Base-by-base conservation (phyloP, 2,113 vertebrate species). In the Anarhynchus alexandrinus region DNA sequence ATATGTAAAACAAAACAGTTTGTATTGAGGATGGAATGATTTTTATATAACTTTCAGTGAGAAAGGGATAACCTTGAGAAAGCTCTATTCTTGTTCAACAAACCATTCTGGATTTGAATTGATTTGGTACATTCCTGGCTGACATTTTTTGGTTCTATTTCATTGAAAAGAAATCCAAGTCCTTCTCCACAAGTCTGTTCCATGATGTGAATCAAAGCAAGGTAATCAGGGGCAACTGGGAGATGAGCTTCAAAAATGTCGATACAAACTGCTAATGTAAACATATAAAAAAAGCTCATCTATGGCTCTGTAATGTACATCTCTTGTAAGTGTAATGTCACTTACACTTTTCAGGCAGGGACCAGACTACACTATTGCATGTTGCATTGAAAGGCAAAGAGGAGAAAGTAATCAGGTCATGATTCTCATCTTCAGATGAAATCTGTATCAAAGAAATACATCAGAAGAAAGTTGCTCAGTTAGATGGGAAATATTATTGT, bases 361-460 rank as follows among this genome's bases (percentile, higher is more conserved):
- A 27, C 11, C 17, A 43, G 13, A 47, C 20, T 32, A 51, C 19
- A 40, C 9, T 7, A 32, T 2, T 57, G 17, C 8, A 3, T 65
- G 10, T 26, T 55, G 11, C 27, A 27, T 25, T 42, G 22, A 80
- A 79, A 36, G 5, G 11, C 20, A 73, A 88, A 54, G 30, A 86
- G 15, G 2, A 65, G 9, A 45, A 51, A 77, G 15, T 16, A 49
- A 38, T 55, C 0, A 0, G 29, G 15, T 49, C 12, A 25, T 3
- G 4, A 52, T 89, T 80, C 11, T 72, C 27, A 40, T 40, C 14
- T 86, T 80, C 29, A 49, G 11, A 26, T 19, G 15, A 67, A 67
- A 62, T 54, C 21, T 34, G 1, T 65, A 47, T 21, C 29, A 40
- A 88, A 42, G 2, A 73, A 77, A 69, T 20, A 7, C 5, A 58